These are phyloP conservation scores for Cryptoblepharus egeriae DNA, from an alignment of 2,797 vertebrate species.

Conservation along the genomic window DNA sequence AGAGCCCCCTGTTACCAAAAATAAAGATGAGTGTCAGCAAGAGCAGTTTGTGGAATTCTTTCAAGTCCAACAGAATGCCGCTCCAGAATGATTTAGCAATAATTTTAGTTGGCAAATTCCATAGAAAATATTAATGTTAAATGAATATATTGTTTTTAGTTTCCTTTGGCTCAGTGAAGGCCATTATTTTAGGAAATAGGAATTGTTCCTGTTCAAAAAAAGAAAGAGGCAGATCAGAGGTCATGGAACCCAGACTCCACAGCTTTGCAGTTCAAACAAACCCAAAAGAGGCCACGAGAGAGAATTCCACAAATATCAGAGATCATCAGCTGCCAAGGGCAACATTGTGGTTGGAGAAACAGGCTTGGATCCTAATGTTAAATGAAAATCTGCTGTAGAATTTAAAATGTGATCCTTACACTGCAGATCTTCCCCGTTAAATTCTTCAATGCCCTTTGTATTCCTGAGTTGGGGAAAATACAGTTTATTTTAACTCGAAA, in stretches of 20 bases:
- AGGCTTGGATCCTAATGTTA: constrained; percentile 29
- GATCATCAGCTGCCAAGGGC: constrained; percentile 36
- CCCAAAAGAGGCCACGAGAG: constrained; percentile 15
- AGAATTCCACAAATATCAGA: constrained; percentile 30
- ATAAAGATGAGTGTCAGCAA: constrained; percentile 9
- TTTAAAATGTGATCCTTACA: constrained; percentile 58
- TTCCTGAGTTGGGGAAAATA: constrained; percentile 40
- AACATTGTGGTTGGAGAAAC: constrained; percentile 46
- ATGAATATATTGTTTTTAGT: constrained; percentile 57
- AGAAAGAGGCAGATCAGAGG: neutral
- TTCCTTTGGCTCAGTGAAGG: constrained; percentile 60
- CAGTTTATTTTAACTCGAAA: constrained; percentile 33
- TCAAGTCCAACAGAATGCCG: neutral
- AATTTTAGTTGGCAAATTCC: constrained; percentile 55
- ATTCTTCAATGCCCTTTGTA: constrained; percentile 61
- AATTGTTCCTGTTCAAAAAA: constrained; percentile 39
- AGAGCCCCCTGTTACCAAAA: neutral
- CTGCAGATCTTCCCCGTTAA: constrained; percentile 66
- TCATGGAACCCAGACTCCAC: neutral
- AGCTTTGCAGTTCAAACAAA: neutral
- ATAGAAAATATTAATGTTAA: constrained; percentile 46
- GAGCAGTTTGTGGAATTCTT: neutral
- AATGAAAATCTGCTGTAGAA: constrained; percentile 38
- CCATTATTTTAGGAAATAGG: constrained; percentile 66
- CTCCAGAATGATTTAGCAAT: constrained; percentile 55